Percentiles rank a stretch among this genome's conserved stretches.
Conservation (phyloP, 30 jellyfish, hydroid and myxozoan genomes). For the Turritopsis rubra region DNA sequence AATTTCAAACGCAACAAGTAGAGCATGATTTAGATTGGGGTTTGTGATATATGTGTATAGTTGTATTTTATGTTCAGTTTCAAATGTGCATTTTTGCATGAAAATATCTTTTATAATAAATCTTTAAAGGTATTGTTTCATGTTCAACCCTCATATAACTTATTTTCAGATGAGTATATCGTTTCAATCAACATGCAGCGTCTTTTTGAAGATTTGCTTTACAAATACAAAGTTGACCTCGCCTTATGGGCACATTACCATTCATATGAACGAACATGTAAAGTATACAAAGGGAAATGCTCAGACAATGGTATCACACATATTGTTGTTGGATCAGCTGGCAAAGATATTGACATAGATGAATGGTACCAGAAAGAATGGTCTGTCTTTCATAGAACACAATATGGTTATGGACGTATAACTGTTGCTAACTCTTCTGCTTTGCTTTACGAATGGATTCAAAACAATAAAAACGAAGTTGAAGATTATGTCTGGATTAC, state of each 20-base stretch:
- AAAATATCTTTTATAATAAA: no score
- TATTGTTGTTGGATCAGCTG: slow-evolving; percentile 81
- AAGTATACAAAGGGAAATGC: slow-evolving; percentile 62
- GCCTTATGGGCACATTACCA: slow-evolving; percentile 98
- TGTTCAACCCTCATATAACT: no score
- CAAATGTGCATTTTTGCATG: no score
- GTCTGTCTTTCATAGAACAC: slow-evolving; percentile 57
- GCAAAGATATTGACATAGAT: slow-evolving; percentile 50
- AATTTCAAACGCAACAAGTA: no score
- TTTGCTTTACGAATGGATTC: slow-evolving; percentile 63
- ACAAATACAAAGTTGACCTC: slow-evolving; percentile 74
- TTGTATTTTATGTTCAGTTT: no score
- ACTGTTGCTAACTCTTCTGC: slow-evolving; percentile 70
- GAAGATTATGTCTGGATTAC: slow-evolving; percentile 64
- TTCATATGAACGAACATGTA: slow-evolving; percentile 86
- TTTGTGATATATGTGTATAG: no score
- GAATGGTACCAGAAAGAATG: slow-evolving; percentile 48
- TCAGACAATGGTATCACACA: slow-evolving; percentile 67
- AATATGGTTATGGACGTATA: slow-evolving; percentile 81
- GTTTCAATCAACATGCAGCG: slow-evolving; percentile 68
- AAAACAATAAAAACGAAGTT: slow-evolving; percentile 41
- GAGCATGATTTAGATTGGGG: no score
- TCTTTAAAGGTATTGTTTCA: no score
- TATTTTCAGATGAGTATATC: slow-evolving; percentile 60
- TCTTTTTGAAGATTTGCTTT: slow-evolving; percentile 63